Percentiles rank a stretch among this genome's conserved stretches.
Conservation (phyloP, 2,113 vertebrate species). For the Nothocercus nigrocapillus region DNA sequence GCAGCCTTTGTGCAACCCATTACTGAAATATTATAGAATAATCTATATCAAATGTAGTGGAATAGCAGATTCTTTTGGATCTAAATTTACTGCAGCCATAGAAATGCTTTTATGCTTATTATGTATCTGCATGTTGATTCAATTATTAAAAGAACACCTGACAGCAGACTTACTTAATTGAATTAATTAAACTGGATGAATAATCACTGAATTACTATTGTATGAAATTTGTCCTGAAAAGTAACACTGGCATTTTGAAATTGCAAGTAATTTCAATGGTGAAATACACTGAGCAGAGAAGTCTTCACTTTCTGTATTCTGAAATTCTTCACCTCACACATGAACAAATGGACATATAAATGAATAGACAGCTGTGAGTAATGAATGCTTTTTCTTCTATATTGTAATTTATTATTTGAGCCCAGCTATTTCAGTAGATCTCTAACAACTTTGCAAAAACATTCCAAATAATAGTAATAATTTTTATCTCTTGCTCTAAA, state of each 20-base stretch:
- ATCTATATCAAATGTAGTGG: slow-evolving; percentile 87
- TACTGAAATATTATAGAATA: slow-evolving; percentile 89
- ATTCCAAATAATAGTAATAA: slow-evolving; percentile 6
- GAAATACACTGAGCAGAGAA: slow-evolving; percentile 75
- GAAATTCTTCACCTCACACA: slow-evolving; percentile 48
- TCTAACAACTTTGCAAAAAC: slow-evolving; percentile 61
- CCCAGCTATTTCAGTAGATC: slow-evolving; percentile 20
- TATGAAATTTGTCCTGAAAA: slow-evolving; percentile 83
- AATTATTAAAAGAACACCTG: slow-evolving; percentile 93
- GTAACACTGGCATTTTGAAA: slow-evolving; percentile 84
- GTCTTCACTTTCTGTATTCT: slow-evolving; percentile 63
- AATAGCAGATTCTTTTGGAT: slow-evolving; percentile 87
- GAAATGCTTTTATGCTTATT: slow-evolving; percentile 91
- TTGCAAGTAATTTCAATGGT: slow-evolving; percentile 80
- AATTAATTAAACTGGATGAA: slow-evolving; percentile 92
- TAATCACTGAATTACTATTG: slow-evolving; percentile 84
- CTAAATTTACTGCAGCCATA: slow-evolving; percentile 89
- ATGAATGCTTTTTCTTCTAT: slow-evolving; percentile 48
- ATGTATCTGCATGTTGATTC: slow-evolving; percentile 91
- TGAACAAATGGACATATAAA: slow-evolving; percentile 76
- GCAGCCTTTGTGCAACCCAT: slow-evolving; percentile 86
- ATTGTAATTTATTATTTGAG: slow-evolving; percentile 23
- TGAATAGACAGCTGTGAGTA: slow-evolving; percentile 65
- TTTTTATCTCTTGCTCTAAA: slow-evolving; percentile 46
- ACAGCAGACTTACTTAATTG: slow-evolving; percentile 91